Evolutionary conservation across 1,140 invertebrate species (phyloP), one percentile per base, ranked within the genome.

Genomic region (Bicyclus anynana): DNA sequence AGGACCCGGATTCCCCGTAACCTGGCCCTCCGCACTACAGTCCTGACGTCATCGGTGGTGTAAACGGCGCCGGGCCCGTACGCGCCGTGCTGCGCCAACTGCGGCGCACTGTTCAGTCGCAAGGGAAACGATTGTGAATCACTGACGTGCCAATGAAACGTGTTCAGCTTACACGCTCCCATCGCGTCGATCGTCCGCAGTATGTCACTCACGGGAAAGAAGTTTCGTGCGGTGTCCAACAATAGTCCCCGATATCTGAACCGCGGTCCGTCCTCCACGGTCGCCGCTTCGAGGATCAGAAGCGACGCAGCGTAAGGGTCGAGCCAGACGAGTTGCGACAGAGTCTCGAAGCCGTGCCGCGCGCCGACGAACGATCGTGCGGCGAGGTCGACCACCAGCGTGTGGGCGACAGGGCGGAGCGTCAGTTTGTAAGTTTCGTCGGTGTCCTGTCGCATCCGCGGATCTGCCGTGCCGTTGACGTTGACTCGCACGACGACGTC

Each of bases 61-160:
- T 97, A 97, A 0, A 92, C 90, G 66, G 93, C 91, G 20, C 91
- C 90, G 0, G 91, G 87, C 3, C 92, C 92, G 71, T 96, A 96
- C 0, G 95, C 93, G 12, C 95, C 95, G 64, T 93, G 93, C 57
- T 92, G 91, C 1, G 92, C 90, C 72, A 97, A 84, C 63, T 93
- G 90, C 0, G 95, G 95, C 21, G 93, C 91, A 53, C 91, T 90
- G 10, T 91, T 89, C 2, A 94, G 91, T 27, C 92, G 84, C 60
- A 96, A 90, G 0, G 95, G 95, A 80, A 96, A 96, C 69, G 94
- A 95, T 67, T 97, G 95, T 0, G 93, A 93, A 74, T 96, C 95
- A 1, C 94, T 95, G 0, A 94, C 90, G 72, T 97, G 95, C 95
- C 95, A 96, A 79, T 97, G 95, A 52, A 97, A 93, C 6, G 94